A percentile compares a stretch with the other conserved stretches of the same genome.
These are phyloP conservation scores for Leptonema lineaticorne DNA, from an alignment of 1,140 invertebrate species.

Conservation along the genomic window DNA sequence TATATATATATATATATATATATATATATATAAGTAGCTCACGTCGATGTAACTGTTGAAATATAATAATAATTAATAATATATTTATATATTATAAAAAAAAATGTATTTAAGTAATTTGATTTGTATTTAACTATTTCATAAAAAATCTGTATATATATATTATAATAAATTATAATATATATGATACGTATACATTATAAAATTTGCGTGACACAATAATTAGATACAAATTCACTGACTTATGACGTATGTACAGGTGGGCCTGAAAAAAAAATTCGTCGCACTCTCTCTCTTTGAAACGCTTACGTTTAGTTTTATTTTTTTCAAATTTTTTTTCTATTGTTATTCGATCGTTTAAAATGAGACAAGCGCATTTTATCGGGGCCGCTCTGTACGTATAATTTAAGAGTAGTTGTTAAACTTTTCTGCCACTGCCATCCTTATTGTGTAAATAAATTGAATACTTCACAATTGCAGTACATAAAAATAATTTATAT, in stretches of 20 bases:
- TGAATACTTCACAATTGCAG: too few species aligned
- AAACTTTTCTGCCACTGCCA: conserved; percentile 41
- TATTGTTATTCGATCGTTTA: too few species aligned
- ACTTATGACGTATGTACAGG: neutral
- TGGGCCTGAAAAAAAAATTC: too few species aligned
- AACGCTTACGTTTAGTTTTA: too few species aligned
- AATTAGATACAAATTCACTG: conserved; percentile 38
- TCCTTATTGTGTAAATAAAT: conserved; percentile 28
- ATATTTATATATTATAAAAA: neutral
- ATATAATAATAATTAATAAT: neutral
- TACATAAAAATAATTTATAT: too few species aligned
- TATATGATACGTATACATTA: neutral
- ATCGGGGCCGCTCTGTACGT: too few species aligned
- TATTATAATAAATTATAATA: conserved; percentile 1
- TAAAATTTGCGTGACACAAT: conserved; percentile 36
- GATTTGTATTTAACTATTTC: too few species aligned
- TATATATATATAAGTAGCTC: conserved; percentile 20
- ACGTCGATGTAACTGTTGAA: conserved; percentile 14
- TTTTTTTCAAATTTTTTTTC: too few species aligned
- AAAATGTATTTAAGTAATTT: neutral
- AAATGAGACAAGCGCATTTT: too few species aligned
- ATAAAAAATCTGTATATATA: neutral
- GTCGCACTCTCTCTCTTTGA: too few species aligned
- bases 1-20: neutral
- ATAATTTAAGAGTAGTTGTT: conserved; percentile 35